Conservation (phyloP, 92 coral and sea anemone species). For the Micromussa lordhowensis region DNA sequence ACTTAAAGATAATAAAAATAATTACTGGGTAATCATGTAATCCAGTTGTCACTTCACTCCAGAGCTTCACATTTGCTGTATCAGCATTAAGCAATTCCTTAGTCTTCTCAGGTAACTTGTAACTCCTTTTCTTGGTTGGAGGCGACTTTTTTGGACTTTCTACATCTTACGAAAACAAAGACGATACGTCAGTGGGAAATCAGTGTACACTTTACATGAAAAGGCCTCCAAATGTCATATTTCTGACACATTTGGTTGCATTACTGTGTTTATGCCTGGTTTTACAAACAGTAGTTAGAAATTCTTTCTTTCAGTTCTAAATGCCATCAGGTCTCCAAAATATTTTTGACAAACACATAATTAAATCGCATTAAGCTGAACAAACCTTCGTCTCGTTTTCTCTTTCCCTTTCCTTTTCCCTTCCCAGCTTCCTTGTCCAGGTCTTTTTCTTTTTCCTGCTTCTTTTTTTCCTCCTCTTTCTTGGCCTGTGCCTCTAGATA, state of each 20-base stretch:
- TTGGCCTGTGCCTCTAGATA: constrained; percentile 97
- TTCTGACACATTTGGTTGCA: neutral
- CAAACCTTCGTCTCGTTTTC: constrained; percentile 59
- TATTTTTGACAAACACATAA: no score
- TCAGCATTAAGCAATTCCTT: constrained; percentile 77
- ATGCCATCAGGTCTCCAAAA: no score
- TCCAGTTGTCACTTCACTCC: constrained; percentile 82
- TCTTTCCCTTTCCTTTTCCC: constrained; percentile 70
- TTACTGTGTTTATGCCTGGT: neutral
- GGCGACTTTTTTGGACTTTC: constrained; percentile 57
- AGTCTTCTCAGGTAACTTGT: constrained; percentile 71
- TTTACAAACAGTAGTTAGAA: no score
- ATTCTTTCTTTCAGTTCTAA: no score
- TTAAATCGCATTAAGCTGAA: neutral
- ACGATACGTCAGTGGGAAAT: neutral
- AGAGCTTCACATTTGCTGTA: constrained; percentile 74
- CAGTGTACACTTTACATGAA: neutral
- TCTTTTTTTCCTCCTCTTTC: constrained; percentile 83
- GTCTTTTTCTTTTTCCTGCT: constrained; percentile 37
- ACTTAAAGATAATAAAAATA: neutral
- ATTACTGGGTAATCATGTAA: constrained; percentile 73
- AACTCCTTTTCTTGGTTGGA: constrained; percentile 78
- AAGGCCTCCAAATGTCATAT: neutral
- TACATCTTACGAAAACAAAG: neutral
- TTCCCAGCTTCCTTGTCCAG: constrained; percentile 69